Evolutionary conservation across 2,888 invertebrate genomes (phyloP).

Genomic region (Ennomos erosarius): DNA sequence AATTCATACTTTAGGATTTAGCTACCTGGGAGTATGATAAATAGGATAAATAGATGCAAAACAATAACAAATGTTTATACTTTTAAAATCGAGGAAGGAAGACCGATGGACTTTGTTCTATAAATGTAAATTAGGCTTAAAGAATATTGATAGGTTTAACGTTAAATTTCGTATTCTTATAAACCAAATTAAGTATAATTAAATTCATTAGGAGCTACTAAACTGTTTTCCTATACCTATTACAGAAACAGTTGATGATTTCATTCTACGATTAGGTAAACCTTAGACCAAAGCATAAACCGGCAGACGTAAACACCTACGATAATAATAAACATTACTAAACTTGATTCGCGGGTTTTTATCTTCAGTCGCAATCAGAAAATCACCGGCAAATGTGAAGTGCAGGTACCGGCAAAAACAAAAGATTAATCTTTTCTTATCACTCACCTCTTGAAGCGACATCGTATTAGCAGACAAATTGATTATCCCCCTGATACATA

Average conservation of each 20-base stretch:
- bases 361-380: constrained; percentile 13
- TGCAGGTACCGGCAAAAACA: constrained; percentile 28
- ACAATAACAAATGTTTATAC: too few species aligned
- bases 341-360: background rate
- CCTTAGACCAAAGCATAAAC: constrained; percentile 10
- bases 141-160: too few species aligned
- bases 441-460: constrained; percentile 79
- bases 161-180: too few species aligned
- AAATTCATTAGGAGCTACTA: background rate
- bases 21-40: too few species aligned
- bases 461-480: constrained; percentile 59
- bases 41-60: too few species aligned
- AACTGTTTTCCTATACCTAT: constrained; percentile 25
- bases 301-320: background rate
- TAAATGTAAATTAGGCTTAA: too few species aligned
- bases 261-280: constrained; percentile 32
- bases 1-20: too few species aligned
- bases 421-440: constrained; percentile 36
- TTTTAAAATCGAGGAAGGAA: too few species aligned
- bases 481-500: constrained; percentile 64
- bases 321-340: background rate
- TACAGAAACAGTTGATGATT: constrained; percentile 33
- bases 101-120: too few species aligned
- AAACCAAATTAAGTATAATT: too few species aligned
- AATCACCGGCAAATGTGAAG: constrained; percentile 12